Base-by-base conservation (phyloP, 2,113 vertebrate genomes). In the Equus przewalskii region DNA sequence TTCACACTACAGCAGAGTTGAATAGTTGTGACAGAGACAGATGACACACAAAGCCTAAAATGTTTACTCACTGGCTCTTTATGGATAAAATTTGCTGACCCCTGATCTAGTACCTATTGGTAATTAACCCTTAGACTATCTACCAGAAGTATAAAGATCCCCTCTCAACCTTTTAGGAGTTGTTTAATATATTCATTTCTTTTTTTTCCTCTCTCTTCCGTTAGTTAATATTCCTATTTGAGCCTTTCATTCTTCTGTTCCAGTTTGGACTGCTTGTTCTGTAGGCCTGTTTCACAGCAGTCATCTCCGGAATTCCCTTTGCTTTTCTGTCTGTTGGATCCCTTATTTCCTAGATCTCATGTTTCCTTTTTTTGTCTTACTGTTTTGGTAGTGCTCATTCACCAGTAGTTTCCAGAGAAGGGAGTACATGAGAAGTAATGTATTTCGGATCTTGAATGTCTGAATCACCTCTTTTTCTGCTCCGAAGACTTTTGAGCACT, bases 291-390 rank as follows among this genome's bases (percentile, higher is more conserved):
- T 82, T 93, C 56, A 46, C 2, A 75, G 16, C 33, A 73, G 56
- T 90, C 36, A 22, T 76, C 76, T 92, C 96, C 62, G 85, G 19
- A 95, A 81, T 86, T 97, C n/a, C 60, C 65, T 91, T 93, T 73
- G 19, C 58, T 21, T 81, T 78, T 79, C 49, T 83, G 36, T 81
- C 44, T 36, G 11, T 81, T 82, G 46, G 75, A 80, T 89, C 14
- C 26, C n/a, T 79, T 92, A 64, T 64, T 96, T 91, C 49, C 36
- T 82, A 92, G 44, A 79, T 87, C 12, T 73, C n/a, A 33, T 73
- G 62, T 94, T 51, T 69, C 21, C 7, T 44, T 44, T 76, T 78
- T 33, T 64, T 36, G 79, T 51, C 26, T 91, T 79, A 62, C 58
- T 89, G 18, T 89, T 96, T 80, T 79, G 76, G 69, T 95, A n/a